phyloP scores from a whole-genome alignment of 2,888 invertebrate genomes.

The Aspidiotus destructor region DNA sequence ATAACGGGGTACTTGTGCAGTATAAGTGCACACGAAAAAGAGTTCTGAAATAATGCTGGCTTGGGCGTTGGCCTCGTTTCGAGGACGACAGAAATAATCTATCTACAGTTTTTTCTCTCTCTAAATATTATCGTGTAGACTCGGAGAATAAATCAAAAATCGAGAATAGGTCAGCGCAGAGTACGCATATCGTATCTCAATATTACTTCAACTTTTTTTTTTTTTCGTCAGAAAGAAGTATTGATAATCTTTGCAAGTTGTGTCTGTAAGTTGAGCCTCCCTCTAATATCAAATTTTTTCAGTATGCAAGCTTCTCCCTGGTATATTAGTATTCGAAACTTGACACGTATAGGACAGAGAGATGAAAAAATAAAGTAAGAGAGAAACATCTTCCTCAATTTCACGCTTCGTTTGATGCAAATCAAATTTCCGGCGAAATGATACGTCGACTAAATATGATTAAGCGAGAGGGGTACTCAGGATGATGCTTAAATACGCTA shows the following conservation, averaged over 20 bases:
- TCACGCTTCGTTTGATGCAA: neutral
- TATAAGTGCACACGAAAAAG: no score
- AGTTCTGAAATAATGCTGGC: neutral
- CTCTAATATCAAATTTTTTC: no score
- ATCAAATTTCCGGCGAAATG: slow-evolving; percentile 1
- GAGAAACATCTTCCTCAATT: neutral
- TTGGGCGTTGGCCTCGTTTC: slow-evolving; percentile 1
- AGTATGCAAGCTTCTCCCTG: no score
- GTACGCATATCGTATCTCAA: no score
- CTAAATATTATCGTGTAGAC: neutral
- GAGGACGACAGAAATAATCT: neutral
- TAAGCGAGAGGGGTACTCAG: no score
- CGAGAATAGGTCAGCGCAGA: neutral
- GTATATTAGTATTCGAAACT: no score
- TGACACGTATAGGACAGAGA: no score
- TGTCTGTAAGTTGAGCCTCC: no score
- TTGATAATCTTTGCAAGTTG: no score
- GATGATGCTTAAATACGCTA: no score
- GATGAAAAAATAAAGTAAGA: no score
- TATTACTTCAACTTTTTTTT: neutral
- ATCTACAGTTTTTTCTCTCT: neutral
- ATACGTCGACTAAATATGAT: neutral
- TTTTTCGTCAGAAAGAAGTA: neutral
- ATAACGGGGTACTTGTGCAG: no score
- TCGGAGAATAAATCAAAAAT: neutral